phyloP scores from a whole-genome alignment of 2,113 vertebrate species.

The Cyanoliseus patagonus region DNA sequence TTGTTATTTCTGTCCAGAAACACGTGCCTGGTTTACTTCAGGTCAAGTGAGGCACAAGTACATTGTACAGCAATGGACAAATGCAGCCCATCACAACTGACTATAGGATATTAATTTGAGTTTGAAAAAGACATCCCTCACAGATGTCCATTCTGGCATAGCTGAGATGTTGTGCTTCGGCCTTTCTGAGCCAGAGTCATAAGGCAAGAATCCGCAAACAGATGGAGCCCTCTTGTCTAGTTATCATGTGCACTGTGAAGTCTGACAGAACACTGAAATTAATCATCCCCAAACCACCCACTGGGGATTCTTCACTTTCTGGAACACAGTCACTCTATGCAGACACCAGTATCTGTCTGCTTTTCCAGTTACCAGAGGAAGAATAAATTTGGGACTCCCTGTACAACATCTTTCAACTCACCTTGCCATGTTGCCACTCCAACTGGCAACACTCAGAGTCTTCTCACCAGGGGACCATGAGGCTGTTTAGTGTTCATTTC shows the following conservation, averaged over 20 bases:
- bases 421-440: neutral
- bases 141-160: constrained; percentile 64
- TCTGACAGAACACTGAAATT: constrained; percentile 31
- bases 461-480: neutral
- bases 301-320: neutral
- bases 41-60: neutral
- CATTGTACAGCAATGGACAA: neutral
- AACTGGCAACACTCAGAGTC: neutral
- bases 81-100: neutral
- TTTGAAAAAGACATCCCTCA: neutral
- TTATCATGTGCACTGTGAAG: neutral
- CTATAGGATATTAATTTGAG: neutral
- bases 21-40: neutral
- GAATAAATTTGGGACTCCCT: neutral
- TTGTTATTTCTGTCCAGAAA: neutral
- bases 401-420: neutral
- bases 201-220: constrained; percentile 30
- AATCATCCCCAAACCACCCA: constrained; percentile 9
- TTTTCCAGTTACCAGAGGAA: constrained; percentile 6
- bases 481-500: neutral
- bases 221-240: neutral
- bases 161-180: neutral
- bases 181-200: constrained; percentile 17
- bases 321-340: neutral
- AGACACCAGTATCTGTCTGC: neutral